Evolutionary conservation across 2,888 invertebrate species (phyloP).

Genomic region (Mechanitis mazaeus): DNA sequence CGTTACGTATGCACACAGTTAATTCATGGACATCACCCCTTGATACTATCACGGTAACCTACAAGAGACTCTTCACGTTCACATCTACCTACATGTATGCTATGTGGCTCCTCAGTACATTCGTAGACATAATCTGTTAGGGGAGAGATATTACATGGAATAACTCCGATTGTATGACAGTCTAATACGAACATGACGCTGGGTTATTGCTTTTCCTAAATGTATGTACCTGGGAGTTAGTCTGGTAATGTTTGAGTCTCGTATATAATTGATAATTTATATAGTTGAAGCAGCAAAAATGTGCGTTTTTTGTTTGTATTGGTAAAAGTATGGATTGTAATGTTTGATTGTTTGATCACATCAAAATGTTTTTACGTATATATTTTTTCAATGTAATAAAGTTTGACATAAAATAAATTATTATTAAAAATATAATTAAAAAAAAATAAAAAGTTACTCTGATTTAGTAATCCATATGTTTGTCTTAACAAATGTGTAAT

Average conservation of each 20-base stretch:
- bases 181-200: constrained; percentile 42
- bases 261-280: constrained; percentile 8
- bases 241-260: constrained; percentile 11
- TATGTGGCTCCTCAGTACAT: constrained; percentile 13
- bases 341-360: too few relatives aligned
- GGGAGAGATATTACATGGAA: constrained; percentile 17
- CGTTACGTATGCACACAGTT: background rate
- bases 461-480: too few relatives aligned
- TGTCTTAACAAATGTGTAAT: too few relatives aligned
- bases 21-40: background rate
- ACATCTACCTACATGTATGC: constrained; percentile 4
- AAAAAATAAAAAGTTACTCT: too few relatives aligned
- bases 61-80: constrained; percentile 6
- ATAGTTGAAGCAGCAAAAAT: constrained; percentile 15
- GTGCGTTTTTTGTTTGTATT: constrained; percentile 7
- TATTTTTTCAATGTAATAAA: too few relatives aligned
- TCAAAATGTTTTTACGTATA: too few relatives aligned
- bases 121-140: constrained; percentile 23
- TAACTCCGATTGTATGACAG: constrained; percentile 41
- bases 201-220: constrained; percentile 47
- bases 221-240: constrained; percentile 24
- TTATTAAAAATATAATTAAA: too few relatives aligned
- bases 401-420: too few relatives aligned
- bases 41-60: constrained; percentile 9
- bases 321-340: background rate